Conservation (phyloP, 2,888 invertebrate genomes). For the Lasioglossum morio region DNA sequence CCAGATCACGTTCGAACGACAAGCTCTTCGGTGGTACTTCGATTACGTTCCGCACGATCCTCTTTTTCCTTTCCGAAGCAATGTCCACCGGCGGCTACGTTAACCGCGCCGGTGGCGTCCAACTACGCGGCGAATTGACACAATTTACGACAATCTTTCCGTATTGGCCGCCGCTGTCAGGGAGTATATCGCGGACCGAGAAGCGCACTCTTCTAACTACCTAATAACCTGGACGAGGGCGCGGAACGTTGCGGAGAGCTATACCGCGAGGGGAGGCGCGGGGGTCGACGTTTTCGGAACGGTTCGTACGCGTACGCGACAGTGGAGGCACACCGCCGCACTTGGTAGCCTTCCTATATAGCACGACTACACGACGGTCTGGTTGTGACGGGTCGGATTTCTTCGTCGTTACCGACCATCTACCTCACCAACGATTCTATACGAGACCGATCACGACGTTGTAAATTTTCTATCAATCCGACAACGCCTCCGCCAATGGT, state of each 20-base stretch:
- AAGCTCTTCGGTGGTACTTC: conserved; percentile 9
- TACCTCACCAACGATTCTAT: conserved; percentile 28
- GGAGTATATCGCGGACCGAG: conserved; percentile 53
- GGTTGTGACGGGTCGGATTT: conserved; percentile 58
- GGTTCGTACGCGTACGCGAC: conserved; percentile 70
- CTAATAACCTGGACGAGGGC: conserved; percentile 66
- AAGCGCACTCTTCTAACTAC: conserved; percentile 65
- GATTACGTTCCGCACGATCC: conserved; percentile 28
- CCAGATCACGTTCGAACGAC: conserved; percentile 48
- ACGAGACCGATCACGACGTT: conserved; percentile 13
- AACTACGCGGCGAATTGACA: conserved; percentile 47
- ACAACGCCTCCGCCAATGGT: conserved; percentile 25
- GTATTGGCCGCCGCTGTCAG: conserved; percentile 54
- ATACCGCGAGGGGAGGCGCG: conserved; percentile 53
- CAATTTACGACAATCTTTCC: conserved; percentile 45
- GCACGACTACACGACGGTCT: conserved; percentile 58
- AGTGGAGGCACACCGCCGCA: conserved; percentile 63
- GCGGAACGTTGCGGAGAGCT: conserved; percentile 56
- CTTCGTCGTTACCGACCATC: conserved; percentile 49
- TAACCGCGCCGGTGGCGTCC: conserved; percentile 45
- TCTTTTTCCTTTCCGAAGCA: conserved; percentile 13
- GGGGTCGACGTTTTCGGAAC: conserved; percentile 79
- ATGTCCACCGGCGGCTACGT: conserved; percentile 38
- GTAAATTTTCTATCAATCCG: conserved; percentile 36
- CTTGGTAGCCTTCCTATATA: conserved; percentile 62